phyloP scores from a whole-genome alignment of 2,113 vertebrate species.

The Phaethon lepturus region DNA sequence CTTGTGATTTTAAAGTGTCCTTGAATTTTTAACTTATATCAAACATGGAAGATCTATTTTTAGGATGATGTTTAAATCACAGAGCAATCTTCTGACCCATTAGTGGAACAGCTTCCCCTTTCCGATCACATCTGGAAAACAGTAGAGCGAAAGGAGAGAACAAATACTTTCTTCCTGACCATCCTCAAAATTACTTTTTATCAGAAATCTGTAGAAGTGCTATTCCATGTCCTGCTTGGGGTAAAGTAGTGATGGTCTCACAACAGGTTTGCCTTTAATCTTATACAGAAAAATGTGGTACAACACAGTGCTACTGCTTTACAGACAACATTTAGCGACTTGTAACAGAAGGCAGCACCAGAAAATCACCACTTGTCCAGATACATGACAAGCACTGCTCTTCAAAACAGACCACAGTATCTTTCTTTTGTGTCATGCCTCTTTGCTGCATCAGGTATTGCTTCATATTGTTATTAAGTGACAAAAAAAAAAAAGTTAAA shows the following conservation, averaged over 20 bases:
- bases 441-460: neutral
- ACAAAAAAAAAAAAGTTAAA: neutral
- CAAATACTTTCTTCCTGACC: neutral
- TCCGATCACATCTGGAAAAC: neutral
- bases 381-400: neutral
- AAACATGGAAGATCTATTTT: neutral
- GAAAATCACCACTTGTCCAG: conserved; percentile 44
- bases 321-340: neutral
- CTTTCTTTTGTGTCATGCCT: neutral
- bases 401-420: neutral
- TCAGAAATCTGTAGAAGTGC: neutral
- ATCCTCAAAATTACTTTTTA: neutral
- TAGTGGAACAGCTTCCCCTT: neutral
- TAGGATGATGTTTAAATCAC: conserved; percentile 1
- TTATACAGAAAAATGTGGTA: neutral
- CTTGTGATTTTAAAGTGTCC: neutral
- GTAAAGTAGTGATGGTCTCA: neutral
- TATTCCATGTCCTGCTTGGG: neutral
- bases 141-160: neutral
- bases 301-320: neutral
- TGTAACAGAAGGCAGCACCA: neutral
- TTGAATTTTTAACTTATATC: neutral
- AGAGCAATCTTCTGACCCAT: neutral
- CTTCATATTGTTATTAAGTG: neutral
- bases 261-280: neutral